phyloP scores from a whole-genome alignment of 2,888 invertebrate genomes.

The Siphlonurus alternatus region DNA sequence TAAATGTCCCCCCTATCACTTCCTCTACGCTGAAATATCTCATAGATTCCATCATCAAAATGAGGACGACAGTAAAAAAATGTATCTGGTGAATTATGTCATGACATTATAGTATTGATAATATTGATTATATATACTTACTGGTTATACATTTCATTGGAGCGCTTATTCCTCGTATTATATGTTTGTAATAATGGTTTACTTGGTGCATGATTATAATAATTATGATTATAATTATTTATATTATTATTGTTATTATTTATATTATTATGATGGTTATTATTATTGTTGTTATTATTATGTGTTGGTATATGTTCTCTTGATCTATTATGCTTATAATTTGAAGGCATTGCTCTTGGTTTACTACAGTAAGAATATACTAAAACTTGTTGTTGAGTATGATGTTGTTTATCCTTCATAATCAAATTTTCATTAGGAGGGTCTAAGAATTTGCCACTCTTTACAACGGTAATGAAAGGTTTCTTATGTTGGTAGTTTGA shows the following conservation, averaged over 20 bases:
- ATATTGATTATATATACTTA: background rate
- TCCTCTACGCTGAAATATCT: too few relatives aligned
- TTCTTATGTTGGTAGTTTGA: constrained; percentile 19
- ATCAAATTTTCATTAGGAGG: constrained; percentile 45
- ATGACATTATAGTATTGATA: too few relatives aligned
- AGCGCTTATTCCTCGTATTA: background rate
- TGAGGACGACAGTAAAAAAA: too few relatives aligned
- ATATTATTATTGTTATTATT: constrained; percentile 6
- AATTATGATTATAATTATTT: background rate
- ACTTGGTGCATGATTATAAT: background rate
- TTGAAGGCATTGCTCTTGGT: constrained; percentile 20
- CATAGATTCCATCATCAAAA: too few relatives aligned
- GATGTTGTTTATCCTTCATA: constrained; percentile 19
- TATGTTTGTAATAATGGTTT: background rate
- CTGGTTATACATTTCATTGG: background rate
- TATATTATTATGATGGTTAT: background rate
- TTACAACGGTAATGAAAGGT: constrained; percentile 66
- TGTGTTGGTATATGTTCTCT: constrained; percentile 9
- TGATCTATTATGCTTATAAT: constrained; percentile 9
- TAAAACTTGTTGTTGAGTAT: constrained; percentile 13
- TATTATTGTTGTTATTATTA: constrained; percentile 6
- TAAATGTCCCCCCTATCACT: too few relatives aligned
- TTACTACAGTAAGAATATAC: constrained; percentile 22
- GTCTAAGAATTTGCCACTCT: constrained; percentile 57
- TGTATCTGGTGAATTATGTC: too few relatives aligned